Evolutionary conservation across 2,797 vertebrate genomes (phyloP), one percentile per base, ranked within the genome.

Genomic region (Lindbergichthys nudifrons): DNA sequence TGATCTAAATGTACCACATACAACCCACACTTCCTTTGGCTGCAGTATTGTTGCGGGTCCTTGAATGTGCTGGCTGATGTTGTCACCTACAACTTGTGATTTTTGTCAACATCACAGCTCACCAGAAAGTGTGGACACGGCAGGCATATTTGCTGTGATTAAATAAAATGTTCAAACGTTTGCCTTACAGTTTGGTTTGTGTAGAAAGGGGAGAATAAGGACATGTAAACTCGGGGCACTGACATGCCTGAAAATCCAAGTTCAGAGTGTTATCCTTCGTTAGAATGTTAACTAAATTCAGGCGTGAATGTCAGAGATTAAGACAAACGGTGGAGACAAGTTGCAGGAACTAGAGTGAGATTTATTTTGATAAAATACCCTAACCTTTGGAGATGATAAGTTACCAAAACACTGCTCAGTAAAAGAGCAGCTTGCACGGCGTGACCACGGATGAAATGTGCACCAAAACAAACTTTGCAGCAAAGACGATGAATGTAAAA

Each of bases 41-140:
- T 57, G 42, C 66, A 15, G 71, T 56, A 63, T 43, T 13, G 65
- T 67, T 65, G n/a, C 1, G 2, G 78, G 19, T 16, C 52, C 6
- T 43, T 75, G 32, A 79, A 65, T 47, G 41, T 6, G 42, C 26
- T 2, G 39, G 47, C 32, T 59, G 36, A 39, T 39, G 12, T 23
- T 58, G 60, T 5, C 26, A 5, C 26, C 26, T 26, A 52, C 46
- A 77, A 69, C 60, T 8, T 19, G 41, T 73, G 60, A 7, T 82
- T 68, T 77, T 62, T 73, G 48, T 82, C 73, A 77, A 42, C 62
- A 70, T 63, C 53, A 42, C n/a, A 30, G 50, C 47, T 73, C 51
- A 15, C 15, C 32, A 48, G 9, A 58, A 23, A 36, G 59, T 70
- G 53, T 65, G 16, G 16, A 10, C 21, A 70, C 58, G 43, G 11